Base-by-base conservation (phyloP, 2,797 vertebrate species). In the Epinephelus malabaricus region DNA sequence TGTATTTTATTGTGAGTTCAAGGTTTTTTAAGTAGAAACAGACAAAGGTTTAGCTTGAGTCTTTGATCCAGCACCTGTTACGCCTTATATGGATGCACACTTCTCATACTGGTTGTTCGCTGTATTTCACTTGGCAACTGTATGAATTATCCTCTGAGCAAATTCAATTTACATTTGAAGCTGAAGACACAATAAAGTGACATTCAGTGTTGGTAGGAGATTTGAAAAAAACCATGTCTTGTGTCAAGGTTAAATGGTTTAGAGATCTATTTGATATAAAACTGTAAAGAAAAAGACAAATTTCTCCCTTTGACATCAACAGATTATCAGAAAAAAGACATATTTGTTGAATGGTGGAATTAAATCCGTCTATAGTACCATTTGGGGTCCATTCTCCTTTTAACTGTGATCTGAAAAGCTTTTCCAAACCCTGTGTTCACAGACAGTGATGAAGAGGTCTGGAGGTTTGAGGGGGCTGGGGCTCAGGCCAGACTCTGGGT, bases 391-490 rank as follows among this genome's bases (percentile, higher is more conserved):
- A 3, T n/a, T 47, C 9, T 5, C 13, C 17, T 17, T 27, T 21
- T 14, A 0, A 7, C 43, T 30, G 61, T 45, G 23, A 17, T 8
- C 23, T 27, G 12, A 19, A 43, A 55, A 43, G 74, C 66, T 83
- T 70, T 47, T 72, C 23, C 70, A 50, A 6, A 18, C 63, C 15
- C 6, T 40, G 27, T 49, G 43, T 34, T 7, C 62, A 63, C 62
- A 78, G 78, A 91, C 83, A 77, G 70, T 91, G 88, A 93, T 89
- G 80, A 86, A 92, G 85, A 77, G 84, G 87, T 90, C 87, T 88
- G 78, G 66, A 55, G 73, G 69, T 76, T 59, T 73, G 70, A 70
- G 81, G 86, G 84, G 78, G 77, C 45, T 8, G 84, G 50, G 60
- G 75, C 47, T 88, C 61, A 34, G 65, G 82, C 62, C 81, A 80